Evolutionary conservation across 1,140 invertebrate genomes (phyloP).

Genomic region (Caerostris extrusa): DNA sequence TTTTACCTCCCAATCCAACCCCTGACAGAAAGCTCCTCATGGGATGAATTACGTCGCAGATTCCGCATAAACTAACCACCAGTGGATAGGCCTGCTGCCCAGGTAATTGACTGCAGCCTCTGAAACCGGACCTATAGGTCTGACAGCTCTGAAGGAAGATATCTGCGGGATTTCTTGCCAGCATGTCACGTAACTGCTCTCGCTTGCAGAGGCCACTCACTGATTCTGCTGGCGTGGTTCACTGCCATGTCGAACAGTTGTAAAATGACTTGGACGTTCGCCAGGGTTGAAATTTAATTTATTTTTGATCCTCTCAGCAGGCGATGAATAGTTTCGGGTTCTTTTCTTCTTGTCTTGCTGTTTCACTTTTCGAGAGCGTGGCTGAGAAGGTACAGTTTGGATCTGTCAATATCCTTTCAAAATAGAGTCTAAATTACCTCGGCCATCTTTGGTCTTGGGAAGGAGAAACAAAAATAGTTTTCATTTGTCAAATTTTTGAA

Average conservation of each 20-base stretch:
- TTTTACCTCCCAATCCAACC: not conserved
- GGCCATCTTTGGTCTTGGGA: not conserved
- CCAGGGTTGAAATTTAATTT: constrained; percentile 36
- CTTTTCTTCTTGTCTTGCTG: not conserved
- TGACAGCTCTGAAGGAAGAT: constrained; percentile 70
- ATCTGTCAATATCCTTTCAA: not conserved
- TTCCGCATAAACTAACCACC: constrained; percentile 68
- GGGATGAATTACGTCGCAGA: constrained; percentile 67
- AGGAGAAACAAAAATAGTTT: not conserved
- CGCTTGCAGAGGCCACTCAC: constrained; percentile 33
- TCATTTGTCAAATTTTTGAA: not conserved
- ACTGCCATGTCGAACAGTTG: constrained; percentile 43
- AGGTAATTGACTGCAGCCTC: constrained; percentile 63
- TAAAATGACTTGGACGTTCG: constrained; percentile 53
- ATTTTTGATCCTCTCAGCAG: constrained; percentile 31
- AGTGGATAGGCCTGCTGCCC: constrained; percentile 35
- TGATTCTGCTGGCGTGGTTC: constrained; percentile 40
- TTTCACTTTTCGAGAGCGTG: not conserved
- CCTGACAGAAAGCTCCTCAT: constrained; percentile 42
- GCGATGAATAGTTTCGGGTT: constrained; percentile 12
- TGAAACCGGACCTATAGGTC: constrained; percentile 69
- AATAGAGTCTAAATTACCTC: not conserved
- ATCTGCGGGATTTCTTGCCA: constrained; percentile 66
- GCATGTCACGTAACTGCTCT: constrained; percentile 58
- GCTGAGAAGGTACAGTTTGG: not conserved